Base-by-base conservation (phyloP, 2,888 invertebrate genomes). In the Cartodere bifasciata region DNA sequence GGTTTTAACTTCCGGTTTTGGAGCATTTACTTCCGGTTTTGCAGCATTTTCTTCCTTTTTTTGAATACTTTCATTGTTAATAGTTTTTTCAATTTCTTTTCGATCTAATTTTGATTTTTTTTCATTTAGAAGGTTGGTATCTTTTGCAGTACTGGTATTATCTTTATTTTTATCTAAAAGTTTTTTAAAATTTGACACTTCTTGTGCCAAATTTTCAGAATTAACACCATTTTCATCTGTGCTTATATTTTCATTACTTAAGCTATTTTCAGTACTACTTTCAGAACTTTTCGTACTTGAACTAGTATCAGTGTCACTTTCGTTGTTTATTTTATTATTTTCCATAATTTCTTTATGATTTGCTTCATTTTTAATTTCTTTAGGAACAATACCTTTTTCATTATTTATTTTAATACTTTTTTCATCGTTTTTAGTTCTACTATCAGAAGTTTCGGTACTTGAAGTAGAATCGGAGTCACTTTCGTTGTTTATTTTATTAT, bases 371-470 rank as follows among this genome's bases (percentile, higher is more conserved):
- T n/a, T n/a, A n/a, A n/a, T n/a, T n/a, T n/a, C n/a, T n/a, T n/a
- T n/a, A n/a, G n/a, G n/a, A n/a, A n/a, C n/a, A n/a, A n/a, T n/a
- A n/a, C n/a, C n/a, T n/a, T n/a, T n/a, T n/a, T n/a, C n/a, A n/a
- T n/a, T n/a, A n/a, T n/a, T n/a, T n/a, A 7, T n/a, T 9, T 24
- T 10, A 6, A 9, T 10, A 22, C 20, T 39, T 26, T 37, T 34
- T 28, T 28, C 32, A 16, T 29, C 36, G 32, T 35, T 35, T 23
- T 41, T 35, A 31, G 31, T 34, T 29, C 17, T 36, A 21, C 31
- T 38, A 28, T 38, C 31, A 26, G 40, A 37, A 35, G 39, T 37
- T 40, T 38, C 40, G 41, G 41, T 13, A 13, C 14, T n/a, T 16
- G 9, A 2, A 7, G 10, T 26, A 6, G 3, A 13, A 6, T 2